Evolutionary conservation across 1,140 invertebrate species (phyloP).

Genomic region (Callitettix versicolor): DNA sequence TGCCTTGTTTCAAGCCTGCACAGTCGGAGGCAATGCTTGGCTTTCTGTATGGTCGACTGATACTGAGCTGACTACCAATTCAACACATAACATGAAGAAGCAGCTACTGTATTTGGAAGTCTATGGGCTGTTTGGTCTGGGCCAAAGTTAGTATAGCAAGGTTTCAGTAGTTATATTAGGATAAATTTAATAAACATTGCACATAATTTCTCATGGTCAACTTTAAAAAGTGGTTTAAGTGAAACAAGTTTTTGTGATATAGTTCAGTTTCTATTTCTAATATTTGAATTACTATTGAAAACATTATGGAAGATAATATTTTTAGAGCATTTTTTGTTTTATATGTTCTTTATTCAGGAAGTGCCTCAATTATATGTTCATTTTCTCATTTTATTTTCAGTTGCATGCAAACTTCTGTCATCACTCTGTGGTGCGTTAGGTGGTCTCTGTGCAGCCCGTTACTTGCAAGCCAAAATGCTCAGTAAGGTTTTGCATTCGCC

Average conservation of each 20-base stretch:
- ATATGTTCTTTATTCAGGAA: no score
- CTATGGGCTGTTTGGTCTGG: not conserved
- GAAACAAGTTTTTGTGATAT: not conserved
- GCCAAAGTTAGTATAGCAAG: not conserved
- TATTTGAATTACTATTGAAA: not conserved
- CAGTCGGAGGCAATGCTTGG: constrained; percentile 85
- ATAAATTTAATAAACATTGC: no score
- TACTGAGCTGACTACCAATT: not conserved
- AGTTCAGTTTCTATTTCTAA: not conserved
- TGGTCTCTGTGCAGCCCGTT: constrained; percentile 56
- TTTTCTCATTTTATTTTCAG: no score
- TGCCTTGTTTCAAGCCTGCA: not conserved
- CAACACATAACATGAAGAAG: not conserved
- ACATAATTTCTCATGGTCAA: no score
- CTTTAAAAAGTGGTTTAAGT: no score
- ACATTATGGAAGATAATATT: not conserved
- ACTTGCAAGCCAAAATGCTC: constrained; percentile 66
- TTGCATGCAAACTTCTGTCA: not conserved
- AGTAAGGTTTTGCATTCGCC: constrained; percentile 59
- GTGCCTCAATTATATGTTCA: no score
- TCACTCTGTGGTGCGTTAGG: constrained; percentile 29
- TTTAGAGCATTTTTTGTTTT: no score
- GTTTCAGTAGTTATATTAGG: no score
- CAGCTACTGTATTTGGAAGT: not conserved
- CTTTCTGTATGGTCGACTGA: constrained; percentile 74